Percentiles rank a stretch among this genome's conserved stretches.
These are phyloP conservation scores for Neoscelio sp. DNA, from an alignment of 2,888 invertebrate genomes.

Conservation along the genomic window DNA sequence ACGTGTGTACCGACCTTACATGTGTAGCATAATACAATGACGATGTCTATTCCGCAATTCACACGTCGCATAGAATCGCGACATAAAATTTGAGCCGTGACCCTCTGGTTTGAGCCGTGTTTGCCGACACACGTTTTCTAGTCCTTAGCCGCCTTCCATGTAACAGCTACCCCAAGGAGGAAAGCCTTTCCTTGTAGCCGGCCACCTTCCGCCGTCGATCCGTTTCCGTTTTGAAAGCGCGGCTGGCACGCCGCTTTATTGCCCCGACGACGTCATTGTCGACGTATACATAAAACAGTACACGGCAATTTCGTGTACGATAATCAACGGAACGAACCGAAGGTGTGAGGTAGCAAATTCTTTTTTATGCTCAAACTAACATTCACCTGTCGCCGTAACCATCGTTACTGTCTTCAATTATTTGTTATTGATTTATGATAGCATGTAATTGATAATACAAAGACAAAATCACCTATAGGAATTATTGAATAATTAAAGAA, in stretches of 20 bases:
- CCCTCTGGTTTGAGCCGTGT: slow-evolving; percentile 55
- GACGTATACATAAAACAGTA: slow-evolving; percentile 66
- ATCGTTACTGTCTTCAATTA: slow-evolving; percentile 24
- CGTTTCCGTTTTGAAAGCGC: slow-evolving; percentile 80
- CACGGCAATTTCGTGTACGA: slow-evolving; percentile 65
- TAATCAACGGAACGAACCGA: slow-evolving; percentile 62
- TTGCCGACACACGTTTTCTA: slow-evolving; percentile 65
- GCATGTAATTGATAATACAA: too few species aligned
- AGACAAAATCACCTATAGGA: too few species aligned
- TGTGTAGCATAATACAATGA: slow-evolving; percentile 71
- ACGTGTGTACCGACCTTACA: slow-evolving; percentile 78
- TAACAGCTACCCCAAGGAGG: slow-evolving; percentile 70
- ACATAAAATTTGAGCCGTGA: slow-evolving; percentile 64
- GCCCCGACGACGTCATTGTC: slow-evolving; percentile 68
- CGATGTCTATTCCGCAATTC: slow-evolving; percentile 65
- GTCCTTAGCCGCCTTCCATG: slow-evolving; percentile 50
- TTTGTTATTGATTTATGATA: slow-evolving; percentile 56
- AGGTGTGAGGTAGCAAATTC: slow-evolving; percentile 59
- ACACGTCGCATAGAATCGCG: slow-evolving; percentile 58
- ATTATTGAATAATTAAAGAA: too few species aligned
- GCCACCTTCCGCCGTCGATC: slow-evolving; percentile 81
- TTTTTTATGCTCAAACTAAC: slow-evolving; percentile 38
- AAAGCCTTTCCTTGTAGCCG: slow-evolving; percentile 80
- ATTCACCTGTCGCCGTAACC: slow-evolving; percentile 40
- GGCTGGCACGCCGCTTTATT: slow-evolving; percentile 73